Percentiles rank a stretch among this genome's conserved stretches.
Evolutionary conservation across 2,888 invertebrate species (phyloP).

Genomic region (Stenoptilia bipunctidactyla): DNA sequence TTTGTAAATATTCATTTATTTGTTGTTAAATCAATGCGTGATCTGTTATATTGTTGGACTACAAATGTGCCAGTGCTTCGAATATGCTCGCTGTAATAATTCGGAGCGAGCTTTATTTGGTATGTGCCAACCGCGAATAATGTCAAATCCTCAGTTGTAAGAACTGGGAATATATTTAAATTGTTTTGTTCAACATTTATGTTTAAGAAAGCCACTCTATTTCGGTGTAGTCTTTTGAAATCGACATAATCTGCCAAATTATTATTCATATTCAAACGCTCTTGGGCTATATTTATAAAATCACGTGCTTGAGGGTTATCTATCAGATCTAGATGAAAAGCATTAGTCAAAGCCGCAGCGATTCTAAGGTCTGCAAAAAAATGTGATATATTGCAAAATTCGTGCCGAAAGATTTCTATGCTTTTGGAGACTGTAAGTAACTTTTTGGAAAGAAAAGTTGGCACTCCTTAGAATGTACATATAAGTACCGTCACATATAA

Average conservation of each 20-base stretch:
- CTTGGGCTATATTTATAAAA: constrained; percentile 10
- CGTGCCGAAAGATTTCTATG: constrained; percentile 3
- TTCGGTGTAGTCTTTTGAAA: constrained; percentile 5
- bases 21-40: constrained; percentile 4
- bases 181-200: constrained; percentile 3
- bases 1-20: not conserved
- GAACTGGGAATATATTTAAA: constrained; percentile 7
- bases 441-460: constrained; percentile 8
- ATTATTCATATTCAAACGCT: constrained; percentile 7
- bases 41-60: constrained; percentile 9
- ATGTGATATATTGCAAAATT: constrained; percentile 3
- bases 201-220: constrained; percentile 5
- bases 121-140: no score
- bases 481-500: constrained; percentile 6
- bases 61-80: constrained; percentile 7
- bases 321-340: constrained; percentile 7
- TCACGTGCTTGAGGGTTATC: constrained; percentile 8
- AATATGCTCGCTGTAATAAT: constrained; percentile 7
- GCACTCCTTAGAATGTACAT: constrained; percentile 6
- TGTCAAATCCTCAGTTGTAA: constrained; percentile 5
- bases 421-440: constrained; percentile 7
- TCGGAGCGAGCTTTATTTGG: constrained; percentile 10
- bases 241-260: constrained; percentile 9
- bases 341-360: constrained; percentile 11
- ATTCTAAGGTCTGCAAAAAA: constrained; percentile 9